Percentiles rank a stretch among this genome's conserved stretches.
These are phyloP conservation scores for Tauraco hartlaubi DNA, from an alignment of 2,797 vertebrate genomes.

Conservation along the genomic window DNA sequence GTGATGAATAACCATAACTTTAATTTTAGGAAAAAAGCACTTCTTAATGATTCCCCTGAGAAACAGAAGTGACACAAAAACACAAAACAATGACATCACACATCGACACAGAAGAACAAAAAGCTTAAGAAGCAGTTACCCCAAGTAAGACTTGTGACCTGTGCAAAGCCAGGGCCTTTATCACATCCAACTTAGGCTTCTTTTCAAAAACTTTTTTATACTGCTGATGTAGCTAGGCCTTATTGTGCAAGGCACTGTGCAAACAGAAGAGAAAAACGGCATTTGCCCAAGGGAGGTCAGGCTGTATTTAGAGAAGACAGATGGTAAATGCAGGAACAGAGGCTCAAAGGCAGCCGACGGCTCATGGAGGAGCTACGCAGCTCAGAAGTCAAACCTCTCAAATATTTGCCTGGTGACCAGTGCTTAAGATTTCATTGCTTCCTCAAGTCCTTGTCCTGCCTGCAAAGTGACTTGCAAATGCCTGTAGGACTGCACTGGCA, in stretches of 20 bases:
- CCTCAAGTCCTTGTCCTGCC: background rate
- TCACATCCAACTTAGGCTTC: background rate
- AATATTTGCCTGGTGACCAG: conserved; percentile 31
- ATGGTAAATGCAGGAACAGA: conserved; percentile 35
- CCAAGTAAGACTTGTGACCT: background rate
- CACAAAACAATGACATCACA: background rate
- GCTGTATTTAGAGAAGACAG: conserved; percentile 39
- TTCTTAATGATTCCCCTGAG: background rate
- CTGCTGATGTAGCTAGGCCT: background rate
- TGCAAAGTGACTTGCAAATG: background rate
- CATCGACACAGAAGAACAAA: background rate
- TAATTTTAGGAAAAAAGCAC: background rate
- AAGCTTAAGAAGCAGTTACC: background rate
- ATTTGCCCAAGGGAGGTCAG: background rate
- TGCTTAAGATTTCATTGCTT: background rate
- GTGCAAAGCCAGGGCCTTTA: background rate
- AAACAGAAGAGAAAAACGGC: background rate
- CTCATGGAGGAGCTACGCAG: background rate
- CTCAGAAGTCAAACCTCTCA: conserved; percentile 6
- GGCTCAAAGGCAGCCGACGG: background rate
- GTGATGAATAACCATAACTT: background rate
- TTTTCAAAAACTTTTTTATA: background rate
- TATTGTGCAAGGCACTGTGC: background rate
- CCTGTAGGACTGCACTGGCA: background rate
- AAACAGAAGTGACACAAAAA: background rate